Conservation (phyloP, 2,888 invertebrate genomes). For the Pediacus dermestoides region DNA sequence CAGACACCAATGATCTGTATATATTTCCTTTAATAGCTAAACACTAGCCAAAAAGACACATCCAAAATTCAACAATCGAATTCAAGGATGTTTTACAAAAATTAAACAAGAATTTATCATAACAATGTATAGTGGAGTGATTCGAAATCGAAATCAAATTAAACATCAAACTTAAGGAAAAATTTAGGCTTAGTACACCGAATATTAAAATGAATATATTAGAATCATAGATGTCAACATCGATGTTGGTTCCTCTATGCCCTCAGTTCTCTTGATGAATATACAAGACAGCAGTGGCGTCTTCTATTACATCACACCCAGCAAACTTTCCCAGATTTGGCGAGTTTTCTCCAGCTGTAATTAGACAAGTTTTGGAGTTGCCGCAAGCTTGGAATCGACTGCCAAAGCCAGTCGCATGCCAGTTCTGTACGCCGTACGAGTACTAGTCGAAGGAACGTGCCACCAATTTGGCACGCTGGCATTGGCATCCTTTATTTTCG, state of each 20-base stretch:
- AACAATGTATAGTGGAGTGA: no score
- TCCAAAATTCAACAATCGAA: no score
- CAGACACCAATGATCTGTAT: no score
- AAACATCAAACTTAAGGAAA: no score
- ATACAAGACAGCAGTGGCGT: slow-evolving; percentile 20
- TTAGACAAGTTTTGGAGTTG: slow-evolving; percentile 42
- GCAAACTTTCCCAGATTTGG: slow-evolving; percentile 40
- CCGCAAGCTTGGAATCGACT: slow-evolving; percentile 35
- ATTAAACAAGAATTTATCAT: no score
- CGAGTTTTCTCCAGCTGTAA: slow-evolving; percentile 40
- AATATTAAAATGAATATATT: no score
- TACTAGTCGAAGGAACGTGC: slow-evolving; percentile 6
- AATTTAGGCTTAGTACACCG: no score
- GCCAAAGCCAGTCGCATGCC: slow-evolving; percentile 24
- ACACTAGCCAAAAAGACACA: no score
- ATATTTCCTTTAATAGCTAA: no score
- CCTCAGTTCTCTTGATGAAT: slow-evolving; percentile 23
- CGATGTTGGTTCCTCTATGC: slow-evolving; percentile 6
- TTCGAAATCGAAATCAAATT: no score
- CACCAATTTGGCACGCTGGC: slow-evolving; percentile 8
- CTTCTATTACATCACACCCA: slow-evolving; percentile 34
- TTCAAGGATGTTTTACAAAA: no score
- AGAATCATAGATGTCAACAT: neutral
- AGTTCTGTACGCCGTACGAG: slow-evolving; percentile 9
- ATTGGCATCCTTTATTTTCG: slow-evolving; percentile 7